Evolutionary conservation across 1,140 invertebrate genomes (phyloP), one percentile per base, ranked within the genome.

Genomic region (Drosophila yakuba): DNA sequence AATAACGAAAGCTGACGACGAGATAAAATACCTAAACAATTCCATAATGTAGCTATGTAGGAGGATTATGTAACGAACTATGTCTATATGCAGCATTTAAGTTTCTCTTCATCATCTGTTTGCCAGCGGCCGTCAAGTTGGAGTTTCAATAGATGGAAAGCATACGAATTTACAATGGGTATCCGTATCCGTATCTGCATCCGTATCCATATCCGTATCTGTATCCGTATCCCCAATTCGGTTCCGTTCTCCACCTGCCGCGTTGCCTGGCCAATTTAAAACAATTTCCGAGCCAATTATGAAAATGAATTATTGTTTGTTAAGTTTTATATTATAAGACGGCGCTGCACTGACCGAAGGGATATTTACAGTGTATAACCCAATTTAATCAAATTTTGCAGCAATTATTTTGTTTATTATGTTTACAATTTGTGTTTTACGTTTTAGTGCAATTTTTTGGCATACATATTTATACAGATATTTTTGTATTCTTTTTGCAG

Each of bases 241-340:
- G 20, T 67, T 45, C 38, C 48, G 50, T 55, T 54, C 35, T 60
- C 50, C 52, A 48, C 15, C 61, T 32, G 56, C 58, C 23, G 52
- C 68, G 55, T 78, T 78, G 77, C 61, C 47, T 78, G 61, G 69
- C n/a, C 80, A 50, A 82, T 66, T 69, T 63, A 63, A 63, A 81
- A 71, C 78, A 74, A 86, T 79, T 82, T 86, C 83, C 83, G 83
- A 86, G 83, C 83, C 83, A 86, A 88, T 82, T 82, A 62, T 69
- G 50, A 67, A 69, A 74, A 67, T 63, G 61, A 81, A 78, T 72
- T 80, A 75, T 80, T 82, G 80, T 82, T 88, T 86, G 82, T 86
- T 86, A 86, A 86, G 82, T 88, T 88, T 86, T 82, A 88, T 74
- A 74, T 73, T 63, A 57, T 86, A 86, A 88, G 77, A 66, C 35